phyloP scores from a whole-genome alignment of 1,140 invertebrate species.

The Lordiphosa collinella region DNA sequence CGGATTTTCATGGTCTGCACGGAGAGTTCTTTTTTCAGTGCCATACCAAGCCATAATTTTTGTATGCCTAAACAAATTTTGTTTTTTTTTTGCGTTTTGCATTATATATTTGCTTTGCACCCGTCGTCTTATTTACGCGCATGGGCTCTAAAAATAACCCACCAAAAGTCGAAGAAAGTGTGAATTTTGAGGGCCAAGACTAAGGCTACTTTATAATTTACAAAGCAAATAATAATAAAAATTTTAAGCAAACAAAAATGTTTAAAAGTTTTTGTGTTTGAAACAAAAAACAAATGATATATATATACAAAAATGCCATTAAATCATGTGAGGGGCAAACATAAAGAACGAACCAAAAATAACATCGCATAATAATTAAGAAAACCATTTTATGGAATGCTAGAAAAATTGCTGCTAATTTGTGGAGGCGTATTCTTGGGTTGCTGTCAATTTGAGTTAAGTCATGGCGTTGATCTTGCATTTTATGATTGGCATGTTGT shows the following conservation, averaged over 20 bases:
- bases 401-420: not conserved
- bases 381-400: constrained; percentile 24
- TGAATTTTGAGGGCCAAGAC: constrained; percentile 59
- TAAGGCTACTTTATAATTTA: constrained; percentile 59
- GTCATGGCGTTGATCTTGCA: constrained; percentile 13
- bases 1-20: constrained; percentile 33
- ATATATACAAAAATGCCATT: constrained; percentile 27
- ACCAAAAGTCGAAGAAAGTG: constrained; percentile 53
- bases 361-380: constrained; percentile 3
- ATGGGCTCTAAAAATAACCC: constrained; percentile 45
- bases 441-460: constrained; percentile 18
- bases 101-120: constrained; percentile 34
- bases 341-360: constrained; percentile 6
- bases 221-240: constrained; percentile 47
- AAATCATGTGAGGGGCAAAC: constrained; percentile 40
- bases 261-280: not conserved
- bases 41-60: constrained; percentile 20
- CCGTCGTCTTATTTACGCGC: constrained; percentile 34
- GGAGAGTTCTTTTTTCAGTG: constrained; percentile 25
- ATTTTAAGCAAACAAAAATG: constrained; percentile 1
- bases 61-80: constrained; percentile 20
- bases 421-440: constrained; percentile 13
- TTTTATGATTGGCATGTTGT: constrained; percentile 20
- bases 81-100: constrained; percentile 35
- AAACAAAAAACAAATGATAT: no score